These are phyloP conservation scores for Chrysogorgia sp. DNA, from an alignment of 92 coral and sea anemone genomes.

Conservation along the genomic window DNA sequence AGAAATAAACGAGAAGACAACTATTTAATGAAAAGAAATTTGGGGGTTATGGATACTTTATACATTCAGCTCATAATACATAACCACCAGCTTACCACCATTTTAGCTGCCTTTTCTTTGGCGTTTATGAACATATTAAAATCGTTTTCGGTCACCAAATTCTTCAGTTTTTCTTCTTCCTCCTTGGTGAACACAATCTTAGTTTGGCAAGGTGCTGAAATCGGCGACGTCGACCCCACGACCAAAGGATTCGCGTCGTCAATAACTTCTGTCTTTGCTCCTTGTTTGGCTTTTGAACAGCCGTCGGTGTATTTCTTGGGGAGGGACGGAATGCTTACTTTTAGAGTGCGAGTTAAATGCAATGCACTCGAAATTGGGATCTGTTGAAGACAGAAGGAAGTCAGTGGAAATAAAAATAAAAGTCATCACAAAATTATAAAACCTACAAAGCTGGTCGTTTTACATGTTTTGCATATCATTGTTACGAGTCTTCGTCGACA, in stretches of 20 bases:
- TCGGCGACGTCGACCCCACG: constrained; percentile 30
- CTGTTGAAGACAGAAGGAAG: neutral
- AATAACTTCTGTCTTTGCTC: neutral
- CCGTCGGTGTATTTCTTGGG: constrained; percentile 47
- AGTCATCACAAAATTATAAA: too few species aligned
- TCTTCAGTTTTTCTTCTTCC: constrained; percentile 76
- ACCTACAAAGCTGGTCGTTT: too few species aligned
- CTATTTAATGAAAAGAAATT: too few species aligned
- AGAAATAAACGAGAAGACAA: too few species aligned
- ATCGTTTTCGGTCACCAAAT: constrained; percentile 75
- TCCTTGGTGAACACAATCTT: constrained; percentile 56
- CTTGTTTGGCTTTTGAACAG: constrained; percentile 29
- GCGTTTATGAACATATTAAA: constrained; percentile 87
- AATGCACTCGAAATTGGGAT: constrained; percentile 26
- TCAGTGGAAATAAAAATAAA: neutral
- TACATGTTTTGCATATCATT: too few species aligned
- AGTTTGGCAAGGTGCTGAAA: constrained; percentile 31
- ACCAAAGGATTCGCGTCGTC: neutral
- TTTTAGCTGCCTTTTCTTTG: constrained; percentile 89
- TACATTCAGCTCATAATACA: too few species aligned
- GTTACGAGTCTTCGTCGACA: neutral
- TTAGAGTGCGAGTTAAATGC: constrained; percentile 28
- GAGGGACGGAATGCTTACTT: constrained; percentile 37
- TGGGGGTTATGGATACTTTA: too few species aligned
- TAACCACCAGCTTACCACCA: constrained; percentile 67